Conservation (phyloP, 2,888 invertebrate genomes). For the Leptarthrus brevirostris region DNA sequence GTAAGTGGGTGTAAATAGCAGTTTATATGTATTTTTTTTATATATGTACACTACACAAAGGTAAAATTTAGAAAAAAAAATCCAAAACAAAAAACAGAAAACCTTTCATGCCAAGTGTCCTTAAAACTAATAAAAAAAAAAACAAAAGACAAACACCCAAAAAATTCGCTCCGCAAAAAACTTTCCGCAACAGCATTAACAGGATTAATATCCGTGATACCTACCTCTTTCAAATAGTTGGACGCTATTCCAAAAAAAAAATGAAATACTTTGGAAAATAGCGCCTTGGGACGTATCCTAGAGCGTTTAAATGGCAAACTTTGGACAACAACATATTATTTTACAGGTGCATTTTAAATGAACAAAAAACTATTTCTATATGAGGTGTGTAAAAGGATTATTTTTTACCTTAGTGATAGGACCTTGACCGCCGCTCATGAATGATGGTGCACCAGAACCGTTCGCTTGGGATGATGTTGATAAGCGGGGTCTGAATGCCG, state of each 20-base stretch:
- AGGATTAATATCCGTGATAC: neutral
- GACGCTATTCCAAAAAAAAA: neutral
- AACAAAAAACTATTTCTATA: neutral
- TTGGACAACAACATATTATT: constrained; percentile 19
- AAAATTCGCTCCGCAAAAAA: neutral
- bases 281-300: constrained; percentile 10
- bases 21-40: constrained; percentile 14
- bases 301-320: constrained; percentile 12
- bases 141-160: constrained; percentile 35
- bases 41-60: constrained; percentile 42
- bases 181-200: neutral
- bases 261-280: neutral
- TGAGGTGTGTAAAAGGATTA: neutral
- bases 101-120: constrained; percentile 29
- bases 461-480: constrained; percentile 81
- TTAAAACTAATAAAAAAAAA: constrained; percentile 27
- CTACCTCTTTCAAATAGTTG: constrained; percentile 16
- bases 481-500: constrained; percentile 96
- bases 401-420: constrained; percentile 93
- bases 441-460: constrained; percentile 71
- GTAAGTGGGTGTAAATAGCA: constrained; percentile 39
- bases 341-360: constrained; percentile 5
- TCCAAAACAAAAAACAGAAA: constrained; percentile 27
- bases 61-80: constrained; percentile 20
- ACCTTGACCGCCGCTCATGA: constrained; percentile 73